Evolutionary conservation across 2,113 vertebrate genomes (phyloP).

Genomic region (Scartelaos histophorus): DNA sequence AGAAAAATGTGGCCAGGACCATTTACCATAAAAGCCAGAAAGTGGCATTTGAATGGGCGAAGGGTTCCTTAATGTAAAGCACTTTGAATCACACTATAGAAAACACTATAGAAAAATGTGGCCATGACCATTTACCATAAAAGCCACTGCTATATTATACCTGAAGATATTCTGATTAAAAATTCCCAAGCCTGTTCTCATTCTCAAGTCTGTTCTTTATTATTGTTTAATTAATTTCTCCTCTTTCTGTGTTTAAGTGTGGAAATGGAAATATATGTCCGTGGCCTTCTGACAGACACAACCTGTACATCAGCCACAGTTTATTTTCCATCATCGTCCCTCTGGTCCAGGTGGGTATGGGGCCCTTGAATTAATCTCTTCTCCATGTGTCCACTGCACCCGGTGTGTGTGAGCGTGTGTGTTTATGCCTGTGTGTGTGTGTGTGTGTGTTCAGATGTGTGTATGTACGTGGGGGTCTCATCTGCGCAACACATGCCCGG

Average conservation of each 20-base stretch:
- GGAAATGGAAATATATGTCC: neutral
- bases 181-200: neutral
- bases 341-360: slow-evolving; percentile 27
- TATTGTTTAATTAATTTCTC: neutral
- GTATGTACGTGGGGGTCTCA: slow-evolving; percentile 45
- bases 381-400: slow-evolving; percentile 43
- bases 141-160: neutral
- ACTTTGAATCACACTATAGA: too few relatives aligned
- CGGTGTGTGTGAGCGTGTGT: slow-evolving; percentile 30
- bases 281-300: slow-evolving; percentile 4
- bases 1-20: too few relatives aligned
- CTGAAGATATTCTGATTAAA: neutral
- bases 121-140: too few relatives aligned
- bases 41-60: too few relatives aligned
- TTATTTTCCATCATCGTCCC: slow-evolving; percentile 30
- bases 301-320: slow-evolving; percentile 1
- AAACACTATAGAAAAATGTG: too few relatives aligned
- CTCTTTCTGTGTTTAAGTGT: neutral
- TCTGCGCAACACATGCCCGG: slow-evolving; percentile 67
- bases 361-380: slow-evolving; percentile 45
- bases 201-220: neutral
- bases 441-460: slow-evolving; percentile 30
- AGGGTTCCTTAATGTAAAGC: too few relatives aligned
- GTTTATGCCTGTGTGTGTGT: too few relatives aligned
- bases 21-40: too few relatives aligned